A percentile compares a stretch with the other conserved stretches of the same genome.
Conservation (phyloP, 2,888 invertebrate species). For the Caradrina clavipalpis region DNA sequence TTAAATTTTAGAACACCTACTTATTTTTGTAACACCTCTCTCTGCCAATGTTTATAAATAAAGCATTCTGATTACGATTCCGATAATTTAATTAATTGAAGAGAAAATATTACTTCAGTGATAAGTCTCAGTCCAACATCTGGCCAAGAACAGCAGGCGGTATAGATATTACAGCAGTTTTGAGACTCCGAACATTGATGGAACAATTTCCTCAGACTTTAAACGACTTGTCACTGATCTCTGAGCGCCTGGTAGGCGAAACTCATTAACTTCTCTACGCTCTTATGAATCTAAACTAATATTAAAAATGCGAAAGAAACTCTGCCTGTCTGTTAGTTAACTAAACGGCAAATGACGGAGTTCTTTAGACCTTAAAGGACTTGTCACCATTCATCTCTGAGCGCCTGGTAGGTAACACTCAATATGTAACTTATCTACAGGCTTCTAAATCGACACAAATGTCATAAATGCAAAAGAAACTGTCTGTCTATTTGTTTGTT, state of each 20-base stretch:
- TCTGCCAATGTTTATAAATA: too few relatives aligned
- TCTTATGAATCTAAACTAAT: constrained; percentile 10
- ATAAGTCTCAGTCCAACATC: constrained; percentile 26
- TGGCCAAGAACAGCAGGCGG: constrained; percentile 30
- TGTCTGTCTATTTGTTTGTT: neutral
- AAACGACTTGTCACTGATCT: constrained; percentile 61
- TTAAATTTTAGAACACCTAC: too few relatives aligned
- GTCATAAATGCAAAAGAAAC: neutral
- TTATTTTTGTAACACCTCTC: too few relatives aligned
- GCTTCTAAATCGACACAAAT: constrained; percentile 10
- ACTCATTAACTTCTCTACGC: constrained; percentile 30
- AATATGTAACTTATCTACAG: constrained; percentile 33
- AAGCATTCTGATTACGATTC: too few relatives aligned
- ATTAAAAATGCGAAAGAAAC: too few relatives aligned
- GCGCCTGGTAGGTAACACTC: constrained; percentile 38
- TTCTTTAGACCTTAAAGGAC: constrained; percentile 67
- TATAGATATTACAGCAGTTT: constrained; percentile 46
- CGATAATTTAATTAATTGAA: constrained; percentile 9
- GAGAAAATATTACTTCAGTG: constrained; percentile 4
- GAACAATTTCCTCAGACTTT: constrained; percentile 64
- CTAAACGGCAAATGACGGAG: too few relatives aligned
- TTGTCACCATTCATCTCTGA: constrained; percentile 53
- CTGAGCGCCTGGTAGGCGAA: constrained; percentile 42
- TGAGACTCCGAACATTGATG: constrained; percentile 30
- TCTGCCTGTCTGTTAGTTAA: too few relatives aligned